A percentile compares a stretch with the other conserved stretches of the same genome.
Conservation (phyloP, 2,888 invertebrate genomes). For the Busseola fusca region DNA sequence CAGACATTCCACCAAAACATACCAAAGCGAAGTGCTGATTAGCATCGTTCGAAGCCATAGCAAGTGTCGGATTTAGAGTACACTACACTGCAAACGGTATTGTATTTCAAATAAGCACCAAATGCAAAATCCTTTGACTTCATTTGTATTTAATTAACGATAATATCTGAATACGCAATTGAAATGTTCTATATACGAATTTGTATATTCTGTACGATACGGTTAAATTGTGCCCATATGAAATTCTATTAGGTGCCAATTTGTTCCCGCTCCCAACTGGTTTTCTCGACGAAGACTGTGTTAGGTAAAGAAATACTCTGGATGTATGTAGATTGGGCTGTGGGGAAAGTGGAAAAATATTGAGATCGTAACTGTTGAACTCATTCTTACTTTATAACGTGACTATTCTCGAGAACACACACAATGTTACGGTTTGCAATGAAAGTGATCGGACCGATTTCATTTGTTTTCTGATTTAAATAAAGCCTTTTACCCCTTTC, state of each 20-base stretch:
- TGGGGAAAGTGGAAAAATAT: slow-evolving; percentile 36
- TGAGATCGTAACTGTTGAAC: slow-evolving; percentile 42
- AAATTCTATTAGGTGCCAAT: slow-evolving; percentile 61
- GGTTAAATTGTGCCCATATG: slow-evolving; percentile 60
- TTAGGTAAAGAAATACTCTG: slow-evolving; percentile 56
- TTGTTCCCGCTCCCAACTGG: slow-evolving; percentile 46
- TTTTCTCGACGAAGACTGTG: slow-evolving; percentile 51
- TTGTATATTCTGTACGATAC: slow-evolving; percentile 26
- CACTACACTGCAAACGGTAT: slow-evolving; percentile 32
- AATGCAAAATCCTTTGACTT: slow-evolving; percentile 43
- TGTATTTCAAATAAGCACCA: slow-evolving; percentile 32
- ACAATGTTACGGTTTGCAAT: slow-evolving; percentile 22
- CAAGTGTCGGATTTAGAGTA: slow-evolving; percentile 45
- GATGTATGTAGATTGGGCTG: slow-evolving; percentile 52
- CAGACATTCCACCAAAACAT: slow-evolving; percentile 20
- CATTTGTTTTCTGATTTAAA: background rate
- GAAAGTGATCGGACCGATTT: slow-evolving; percentile 7
- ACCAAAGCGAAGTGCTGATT: slow-evolving; percentile 34
- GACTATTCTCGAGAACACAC: slow-evolving; percentile 11
- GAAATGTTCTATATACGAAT: slow-evolving; percentile 9
- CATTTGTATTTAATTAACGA: slow-evolving; percentile 47
- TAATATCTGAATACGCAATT: slow-evolving; percentile 43
- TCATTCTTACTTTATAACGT: slow-evolving; percentile 27
- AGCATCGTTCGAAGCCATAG: slow-evolving; percentile 52
- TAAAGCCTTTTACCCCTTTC: background rate